Evolutionary conservation across 2,113 vertebrate species (phyloP).

Genomic region (Podarcis muralis): DNA sequence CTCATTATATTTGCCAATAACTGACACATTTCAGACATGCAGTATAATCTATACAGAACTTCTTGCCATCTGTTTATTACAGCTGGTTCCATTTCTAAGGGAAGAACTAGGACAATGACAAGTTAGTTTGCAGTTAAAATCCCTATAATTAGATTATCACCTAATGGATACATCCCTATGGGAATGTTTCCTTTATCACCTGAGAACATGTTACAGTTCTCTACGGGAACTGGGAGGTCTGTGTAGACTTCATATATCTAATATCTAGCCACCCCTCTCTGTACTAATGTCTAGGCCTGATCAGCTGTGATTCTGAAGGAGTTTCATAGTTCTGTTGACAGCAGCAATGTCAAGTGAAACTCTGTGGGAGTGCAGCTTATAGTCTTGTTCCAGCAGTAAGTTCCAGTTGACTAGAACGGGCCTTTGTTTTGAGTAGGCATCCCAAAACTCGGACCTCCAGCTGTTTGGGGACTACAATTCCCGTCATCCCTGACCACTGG

Average conservation of each 20-base stretch:
- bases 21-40: not conserved
- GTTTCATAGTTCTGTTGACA: not conserved
- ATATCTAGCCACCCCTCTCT: not conserved
- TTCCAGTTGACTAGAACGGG: not conserved
- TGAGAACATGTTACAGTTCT: not conserved
- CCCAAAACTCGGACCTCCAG: too few relatives aligned
- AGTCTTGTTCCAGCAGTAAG: not conserved
- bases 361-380: constrained; percentile 7
- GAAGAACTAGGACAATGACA: not conserved
- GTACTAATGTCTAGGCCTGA: not conserved
- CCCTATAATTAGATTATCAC: not conserved
- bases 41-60: not conserved
- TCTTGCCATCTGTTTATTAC: not conserved
- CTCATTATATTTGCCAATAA: not conserved
- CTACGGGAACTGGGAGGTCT: not conserved
- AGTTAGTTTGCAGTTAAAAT: not conserved
- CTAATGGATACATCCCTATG: not conserved
- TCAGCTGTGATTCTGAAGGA: not conserved
- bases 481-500: too few relatives aligned
- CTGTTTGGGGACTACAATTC: too few relatives aligned
- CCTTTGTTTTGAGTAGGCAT: too few relatives aligned
- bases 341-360: not conserved
- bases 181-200: not conserved
- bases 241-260: not conserved
- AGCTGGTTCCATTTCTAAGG: not conserved